Base-by-base conservation (phyloP, 2,888 invertebrate genomes). In the Xylota sylvarum region DNA sequence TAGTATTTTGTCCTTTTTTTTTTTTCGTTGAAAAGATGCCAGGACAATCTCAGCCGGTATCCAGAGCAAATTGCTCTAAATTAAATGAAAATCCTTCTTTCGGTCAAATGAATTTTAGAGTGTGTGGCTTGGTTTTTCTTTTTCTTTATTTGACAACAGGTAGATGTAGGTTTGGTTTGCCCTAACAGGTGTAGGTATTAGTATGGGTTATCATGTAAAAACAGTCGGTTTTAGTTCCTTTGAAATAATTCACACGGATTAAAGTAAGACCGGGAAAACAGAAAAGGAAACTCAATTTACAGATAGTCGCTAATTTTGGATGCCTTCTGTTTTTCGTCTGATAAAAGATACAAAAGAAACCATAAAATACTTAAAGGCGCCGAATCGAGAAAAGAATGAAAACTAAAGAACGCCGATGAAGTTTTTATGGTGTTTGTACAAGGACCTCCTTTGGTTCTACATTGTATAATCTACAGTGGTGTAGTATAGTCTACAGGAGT, bases 11-110 rank as follows among this genome's bases (percentile, higher is more conserved):
- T 55, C 69, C 67, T 69, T 69, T 50, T 74, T 12, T 4, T 37
- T 10, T 3, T 23, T 23, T 1, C 3, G 35, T 7, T 7, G 1
- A 62, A 69, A 55, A 12, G 6, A 19, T 32, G 5, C 5, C 30
- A 70, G 46, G 55, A 55, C 23, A 46, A 35, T 56, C 62, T 62
- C 69, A 77, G 67, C 52, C 64, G 56, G 55, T 12, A 55, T 64
- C 55, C 30, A 30, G 23, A 5, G 46, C 46, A 74, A 77, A 67
- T 67, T 72, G 70, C 72, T 65, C 76, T 43, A 72, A 81, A 85
- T 77, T 72, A 76, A 64, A 81, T 67, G 27, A 56, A 73, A 81
- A 77, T 74, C 64, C 72, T 64, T 76, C 3, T 10, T 65, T 74
- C 10, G 72, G 58, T 78, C 19, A 62, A 62, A 55, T 56, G 55